Evolutionary conservation across 2,888 invertebrate genomes (phyloP).

Genomic region (Drosophila anomalipes): DNA sequence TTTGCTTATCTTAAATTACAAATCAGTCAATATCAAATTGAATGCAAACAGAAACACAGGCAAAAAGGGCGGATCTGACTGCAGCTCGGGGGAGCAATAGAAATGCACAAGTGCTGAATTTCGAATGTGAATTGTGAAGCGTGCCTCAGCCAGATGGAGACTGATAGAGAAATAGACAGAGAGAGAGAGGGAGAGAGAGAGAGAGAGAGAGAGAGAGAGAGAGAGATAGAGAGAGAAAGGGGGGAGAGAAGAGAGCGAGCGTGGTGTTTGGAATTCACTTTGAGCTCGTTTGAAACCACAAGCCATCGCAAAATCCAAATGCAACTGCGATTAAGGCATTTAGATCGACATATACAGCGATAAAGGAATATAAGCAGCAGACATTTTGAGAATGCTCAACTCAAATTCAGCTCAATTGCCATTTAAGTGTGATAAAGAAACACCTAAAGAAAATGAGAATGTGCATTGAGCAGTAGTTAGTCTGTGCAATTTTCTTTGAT

Average conservation of each 20-base stretch:
- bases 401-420: conserved; percentile 8
- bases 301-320: conserved; percentile 11
- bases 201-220: neutral
- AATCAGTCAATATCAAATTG: conserved; percentile 79
- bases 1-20: conserved; percentile 81
- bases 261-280: conserved; percentile 34
- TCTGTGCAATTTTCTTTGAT: neutral
- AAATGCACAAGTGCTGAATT: conserved; percentile 44
- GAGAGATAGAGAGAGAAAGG: no score
- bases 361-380: conserved; percentile 25
- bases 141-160: neutral
- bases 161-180: neutral
- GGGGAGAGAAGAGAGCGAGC: no score
- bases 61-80: conserved; percentile 4
- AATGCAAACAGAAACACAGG: conserved; percentile 68
- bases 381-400: conserved; percentile 1
- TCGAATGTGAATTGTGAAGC: conserved; percentile 25
- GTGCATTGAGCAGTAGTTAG: neutral
- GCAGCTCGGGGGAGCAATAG: conserved; percentile 44
- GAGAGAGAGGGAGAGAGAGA: neutral
- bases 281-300: conserved; percentile 22
- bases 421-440: neutral
- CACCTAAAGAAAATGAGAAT: neutral
- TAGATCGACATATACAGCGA: conserved; percentile 32
- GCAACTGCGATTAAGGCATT: conserved; percentile 39